Evolutionary conservation across 2,888 invertebrate species (phyloP), one percentile per base, ranked within the genome.

Genomic region (Leptopilina myrica): DNA sequence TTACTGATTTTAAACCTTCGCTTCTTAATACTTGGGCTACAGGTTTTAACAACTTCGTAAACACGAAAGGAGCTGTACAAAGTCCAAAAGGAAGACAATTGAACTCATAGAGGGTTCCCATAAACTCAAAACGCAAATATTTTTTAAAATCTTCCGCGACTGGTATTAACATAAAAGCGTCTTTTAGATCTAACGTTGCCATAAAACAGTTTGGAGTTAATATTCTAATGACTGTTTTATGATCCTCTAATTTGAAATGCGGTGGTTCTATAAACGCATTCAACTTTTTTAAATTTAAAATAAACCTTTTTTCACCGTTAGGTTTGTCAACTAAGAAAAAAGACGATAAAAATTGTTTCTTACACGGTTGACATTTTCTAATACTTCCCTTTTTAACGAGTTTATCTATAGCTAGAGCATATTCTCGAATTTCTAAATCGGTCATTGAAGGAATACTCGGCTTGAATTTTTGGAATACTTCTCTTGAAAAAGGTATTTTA

Each of bases 1-100:
- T 64, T 33, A 77, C 79, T 7, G 73, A 69, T 53, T n/a, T 9
- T 7, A 69, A 64, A 12, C 77, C 80, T 59, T 67, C 9, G 9
- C 40, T 20, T 49, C 83, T 64, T 12, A 83, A 75, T 5, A 62
- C 6, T 5, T 62, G 40, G 9, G 78, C 9, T 2, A 81, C 76
- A 2, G 66, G 76, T 78, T 81, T 81, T 26, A 81, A 33, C 7
- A 78, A 20, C 15, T 79, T 81, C 8, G 78, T 84, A 64, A 84
- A 83, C 6, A 81, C 20, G 43, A 33, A 80, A 5, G 82, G 80
- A 0, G 82, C 82, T 40, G 78, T 66, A 59, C 59, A 79, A 2
- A 85, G 64, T 3, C 84, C 82, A 46, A 85, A 84, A 9, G 85
- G 82, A 3, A 85, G 33, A 33, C 76, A 78, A 14, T 76, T 80